These are phyloP conservation scores for Polymixis lichenea DNA, from an alignment of 2,888 invertebrate species.

Conservation along the genomic window DNA sequence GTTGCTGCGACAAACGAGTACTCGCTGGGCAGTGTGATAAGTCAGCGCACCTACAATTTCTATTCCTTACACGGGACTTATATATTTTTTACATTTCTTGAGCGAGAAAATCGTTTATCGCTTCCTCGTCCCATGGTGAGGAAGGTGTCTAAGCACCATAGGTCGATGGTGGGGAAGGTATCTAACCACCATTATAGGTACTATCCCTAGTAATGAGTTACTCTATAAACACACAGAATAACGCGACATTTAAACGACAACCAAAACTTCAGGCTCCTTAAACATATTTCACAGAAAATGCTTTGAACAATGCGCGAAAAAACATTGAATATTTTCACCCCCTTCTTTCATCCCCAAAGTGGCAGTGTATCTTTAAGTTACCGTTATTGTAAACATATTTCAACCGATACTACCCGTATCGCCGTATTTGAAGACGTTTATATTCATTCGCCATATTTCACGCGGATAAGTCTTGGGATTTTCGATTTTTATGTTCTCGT, in stretches of 20 bases:
- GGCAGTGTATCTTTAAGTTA: conserved; percentile 77
- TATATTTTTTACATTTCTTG: no score
- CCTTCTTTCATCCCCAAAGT: conserved; percentile 80
- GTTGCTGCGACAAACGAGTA: no score
- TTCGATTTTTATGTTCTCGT: conserved; percentile 70
- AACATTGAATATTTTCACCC: conserved; percentile 64
- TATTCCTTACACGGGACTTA: no score
- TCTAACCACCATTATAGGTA: background rate
- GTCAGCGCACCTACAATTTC: no score
- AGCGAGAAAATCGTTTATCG: no score
- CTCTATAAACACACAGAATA: background rate
- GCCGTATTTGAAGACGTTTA: conserved; percentile 75
- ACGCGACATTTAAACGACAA: background rate
- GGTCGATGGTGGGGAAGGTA: no score
- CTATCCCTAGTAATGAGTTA: background rate
- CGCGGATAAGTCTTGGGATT: conserved; percentile 65
- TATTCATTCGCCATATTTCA: conserved; percentile 78
- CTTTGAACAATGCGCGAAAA: conserved; percentile 53
- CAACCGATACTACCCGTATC: conserved; percentile 77
- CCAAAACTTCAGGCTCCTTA: background rate
- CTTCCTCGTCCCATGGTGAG: no score
- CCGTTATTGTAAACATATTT: conserved; percentile 87
- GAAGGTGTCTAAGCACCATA: background rate
- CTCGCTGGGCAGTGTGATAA: no score
- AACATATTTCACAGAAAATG: conserved; percentile 33